Conservation (phyloP, 2,113 vertebrate species). For the Drymodes brunneopygia region DNA sequence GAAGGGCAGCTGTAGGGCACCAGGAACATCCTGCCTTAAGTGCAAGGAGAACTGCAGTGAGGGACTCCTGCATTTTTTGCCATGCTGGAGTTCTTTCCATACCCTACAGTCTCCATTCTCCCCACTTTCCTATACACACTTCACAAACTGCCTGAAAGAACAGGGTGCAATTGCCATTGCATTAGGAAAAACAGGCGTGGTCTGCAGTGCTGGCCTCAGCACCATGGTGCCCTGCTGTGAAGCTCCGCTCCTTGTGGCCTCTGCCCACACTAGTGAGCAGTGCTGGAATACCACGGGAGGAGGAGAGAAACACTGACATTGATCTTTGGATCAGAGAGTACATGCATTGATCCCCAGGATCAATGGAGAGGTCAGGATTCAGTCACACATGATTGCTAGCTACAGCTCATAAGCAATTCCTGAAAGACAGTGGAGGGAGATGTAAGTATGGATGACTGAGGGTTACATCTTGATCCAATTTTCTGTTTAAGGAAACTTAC, state of each 20-base stretch:
- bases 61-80: rapidly evolving
- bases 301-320: background rate
- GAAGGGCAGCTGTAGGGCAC: background rate
- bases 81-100: background rate
- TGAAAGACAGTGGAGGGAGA: background rate
- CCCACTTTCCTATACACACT: background rate
- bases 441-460: background rate
- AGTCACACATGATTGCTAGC: background rate
- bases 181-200: background rate
- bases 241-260: background rate
- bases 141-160: background rate
- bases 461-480: background rate
- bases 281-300: background rate
- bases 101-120: background rate
- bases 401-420: background rate
- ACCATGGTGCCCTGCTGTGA: rapidly evolving
- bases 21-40: background rate
- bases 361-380: constrained; percentile 6
- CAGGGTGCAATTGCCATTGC: background rate
- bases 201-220: background rate
- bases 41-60: background rate
- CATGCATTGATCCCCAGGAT: background rate
- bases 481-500: background rate
- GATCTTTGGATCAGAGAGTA: background rate
- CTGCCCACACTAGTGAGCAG: background rate